Evolutionary conservation across 1,140 invertebrate genomes (phyloP).

Genomic region (Drosophila pseudoobscura): DNA sequence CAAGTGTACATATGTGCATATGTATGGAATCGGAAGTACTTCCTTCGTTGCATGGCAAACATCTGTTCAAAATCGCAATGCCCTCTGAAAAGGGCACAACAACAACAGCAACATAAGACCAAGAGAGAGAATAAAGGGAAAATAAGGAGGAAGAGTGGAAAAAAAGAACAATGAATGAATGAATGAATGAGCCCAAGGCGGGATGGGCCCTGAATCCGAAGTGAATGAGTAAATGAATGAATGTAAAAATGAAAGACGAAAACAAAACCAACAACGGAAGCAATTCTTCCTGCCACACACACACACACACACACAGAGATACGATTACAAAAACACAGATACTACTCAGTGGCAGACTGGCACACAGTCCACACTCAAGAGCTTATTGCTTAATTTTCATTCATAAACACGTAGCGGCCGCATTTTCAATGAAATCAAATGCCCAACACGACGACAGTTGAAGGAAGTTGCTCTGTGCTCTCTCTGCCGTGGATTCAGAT

Average conservation of each 20-base stretch:
- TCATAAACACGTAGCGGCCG: conserved; percentile 76
- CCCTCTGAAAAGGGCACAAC: conserved; percentile 8
- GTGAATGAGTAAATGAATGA: conserved; percentile 69
- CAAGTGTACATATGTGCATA: too few relatives aligned
- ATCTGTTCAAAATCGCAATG: conserved; percentile 3
- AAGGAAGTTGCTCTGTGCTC: conserved; percentile 55
- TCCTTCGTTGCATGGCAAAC: too few relatives aligned
- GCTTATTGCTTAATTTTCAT: conserved; percentile 82
- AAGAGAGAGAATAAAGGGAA: neutral
- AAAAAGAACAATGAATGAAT: conserved; percentile 55
- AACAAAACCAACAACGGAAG: conserved; percentile 72
- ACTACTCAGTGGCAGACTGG: neutral
- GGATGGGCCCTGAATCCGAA: too few relatives aligned
- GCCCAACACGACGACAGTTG: conserved; percentile 35
- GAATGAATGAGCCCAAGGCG: conserved; percentile 51
- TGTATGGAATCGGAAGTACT: too few relatives aligned
- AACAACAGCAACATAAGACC: conserved; percentile 4
- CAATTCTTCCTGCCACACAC: conserved; percentile 73
- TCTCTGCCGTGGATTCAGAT: too few relatives aligned
- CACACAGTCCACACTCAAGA: conserved; percentile 39
- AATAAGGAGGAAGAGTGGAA: conserved; percentile 28
- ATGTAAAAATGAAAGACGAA: conserved; percentile 70
- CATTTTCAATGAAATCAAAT: conserved; percentile 74
- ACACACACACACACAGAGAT: conserved; percentile 30
- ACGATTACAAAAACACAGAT: conserved; percentile 6